These are phyloP conservation scores for Sciurus carolinensis DNA, from an alignment of 2,797 vertebrate genomes.

Conservation along the genomic window DNA sequence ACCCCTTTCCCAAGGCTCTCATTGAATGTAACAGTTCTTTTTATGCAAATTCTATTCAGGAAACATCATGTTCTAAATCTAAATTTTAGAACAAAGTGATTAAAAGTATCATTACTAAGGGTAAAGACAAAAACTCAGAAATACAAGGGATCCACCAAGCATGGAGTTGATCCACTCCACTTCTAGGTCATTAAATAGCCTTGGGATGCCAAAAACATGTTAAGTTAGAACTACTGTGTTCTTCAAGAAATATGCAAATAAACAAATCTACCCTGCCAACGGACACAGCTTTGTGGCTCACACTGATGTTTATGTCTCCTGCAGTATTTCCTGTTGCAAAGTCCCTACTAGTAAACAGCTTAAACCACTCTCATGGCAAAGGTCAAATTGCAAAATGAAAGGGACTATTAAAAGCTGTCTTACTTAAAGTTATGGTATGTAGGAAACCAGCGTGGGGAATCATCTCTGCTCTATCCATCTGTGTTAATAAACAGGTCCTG, in stretches of 20 bases:
- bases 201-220: background rate
- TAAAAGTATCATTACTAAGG: background rate
- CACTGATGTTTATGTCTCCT: constrained; percentile 15
- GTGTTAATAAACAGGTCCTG: constrained; percentile 44
- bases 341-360: constrained; percentile 59
- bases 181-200: constrained; percentile 28
- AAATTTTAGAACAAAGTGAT: background rate
- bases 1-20: background rate
- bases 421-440: background rate
- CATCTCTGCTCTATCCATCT: background rate
- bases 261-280: constrained; percentile 37
- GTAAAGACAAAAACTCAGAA: constrained; percentile 37
- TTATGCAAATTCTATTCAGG: background rate
- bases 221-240: constrained; percentile 29
- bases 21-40: constrained; percentile 13
- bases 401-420: constrained; percentile 1
- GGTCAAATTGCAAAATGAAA: constrained; percentile 68
- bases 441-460: background rate
- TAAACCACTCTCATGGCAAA: constrained; percentile 3
- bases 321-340: constrained; percentile 42
- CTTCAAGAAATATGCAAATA: constrained; percentile 70
- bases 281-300: background rate
- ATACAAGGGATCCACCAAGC: background rate
- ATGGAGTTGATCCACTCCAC: background rate
- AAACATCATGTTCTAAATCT: constrained; percentile 35